phyloP scores from a whole-genome alignment of 2,113 vertebrate species.

The Sphaerodactylus townsendi region DNA sequence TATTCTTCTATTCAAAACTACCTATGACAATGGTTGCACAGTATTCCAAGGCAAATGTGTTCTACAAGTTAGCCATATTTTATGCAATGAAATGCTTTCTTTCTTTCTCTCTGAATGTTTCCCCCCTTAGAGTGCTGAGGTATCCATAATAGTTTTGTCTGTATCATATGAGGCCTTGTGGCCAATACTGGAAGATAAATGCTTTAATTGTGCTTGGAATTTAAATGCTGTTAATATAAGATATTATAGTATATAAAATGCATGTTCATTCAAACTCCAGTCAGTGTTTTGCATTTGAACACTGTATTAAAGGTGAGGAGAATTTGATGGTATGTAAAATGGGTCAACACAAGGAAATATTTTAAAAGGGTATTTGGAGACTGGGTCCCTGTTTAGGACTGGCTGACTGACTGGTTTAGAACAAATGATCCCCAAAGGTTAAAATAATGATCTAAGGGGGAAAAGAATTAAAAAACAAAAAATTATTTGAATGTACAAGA shows the following conservation, averaged over 20 bases:
- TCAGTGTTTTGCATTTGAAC: background rate
- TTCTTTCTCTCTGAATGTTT: background rate
- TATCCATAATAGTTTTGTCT: background rate
- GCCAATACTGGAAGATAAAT: too few species aligned
- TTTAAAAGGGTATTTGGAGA: background rate
- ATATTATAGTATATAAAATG: background rate
- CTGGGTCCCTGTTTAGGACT: background rate
- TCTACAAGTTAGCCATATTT: background rate
- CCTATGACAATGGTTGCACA: too few species aligned
- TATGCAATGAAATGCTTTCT: background rate
- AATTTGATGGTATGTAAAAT: background rate
- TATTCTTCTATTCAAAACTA: background rate
- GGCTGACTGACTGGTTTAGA: background rate
- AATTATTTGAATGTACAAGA: background rate
- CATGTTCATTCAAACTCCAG: background rate
- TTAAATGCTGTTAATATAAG: too few species aligned
- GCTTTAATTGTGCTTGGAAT: too few species aligned
- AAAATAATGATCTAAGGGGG: background rate
- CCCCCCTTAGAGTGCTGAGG: too few species aligned
- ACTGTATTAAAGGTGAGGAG: background rate
- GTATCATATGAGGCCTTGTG: too few species aligned
- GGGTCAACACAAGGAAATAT: accelerated
- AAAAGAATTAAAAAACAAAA: background rate
- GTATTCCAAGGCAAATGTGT: background rate
- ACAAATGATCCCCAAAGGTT: background rate